Base-by-base conservation (phyloP, 2,888 invertebrate species). In the Parascotia fuliginaria region DNA sequence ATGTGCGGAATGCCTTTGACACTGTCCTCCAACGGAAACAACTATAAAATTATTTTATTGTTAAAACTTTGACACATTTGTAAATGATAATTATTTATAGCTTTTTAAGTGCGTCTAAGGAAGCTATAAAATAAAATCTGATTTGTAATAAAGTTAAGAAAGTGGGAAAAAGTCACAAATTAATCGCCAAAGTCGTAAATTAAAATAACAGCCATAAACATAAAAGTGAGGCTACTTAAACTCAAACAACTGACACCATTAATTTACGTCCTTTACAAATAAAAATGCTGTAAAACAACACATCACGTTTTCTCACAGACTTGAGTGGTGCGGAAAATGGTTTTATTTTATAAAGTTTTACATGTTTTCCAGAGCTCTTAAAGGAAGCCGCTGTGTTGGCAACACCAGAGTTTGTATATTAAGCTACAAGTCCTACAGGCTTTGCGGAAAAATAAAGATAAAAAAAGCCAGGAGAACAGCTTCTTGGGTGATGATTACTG, bases 211-310 rank as follows among this genome's bases (percentile, higher is more conserved):
- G 58, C 9, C 9, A 16, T 33, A 44, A 44, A 51, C 59, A 65
- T 24, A 39, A 51, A 55, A 33, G 32, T 48, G 27, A 31, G 24
- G 48, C 48, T 55, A 51, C 57, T 47, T 49, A 39, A 42, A 52
- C 50, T 55, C 42, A 55, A 49, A 67, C 60, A 54, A 41, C 40
- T 60, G 57, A 60, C 45, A 33, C 57, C 52, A 53, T 65, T 60
- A 51, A 44, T 57, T 51, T 51, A 67, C 55, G 42, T 51, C 37
- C 47, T 64, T 41, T 41, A 40, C 39, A 51, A 43, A 44, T 48
- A 64, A 51, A 62, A 65, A 50, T 37, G 44, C 31, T 41, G 47
- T 62, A 43, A 62, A 52, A 55, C 53, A 51, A 6, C 36, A 33
- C 53, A 19, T 48, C 38, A 36, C 5, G 19, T 19, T 14, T n/a